phyloP scores from a whole-genome alignment of 1,140 invertebrate species.

The Drosophila triauraria region DNA sequence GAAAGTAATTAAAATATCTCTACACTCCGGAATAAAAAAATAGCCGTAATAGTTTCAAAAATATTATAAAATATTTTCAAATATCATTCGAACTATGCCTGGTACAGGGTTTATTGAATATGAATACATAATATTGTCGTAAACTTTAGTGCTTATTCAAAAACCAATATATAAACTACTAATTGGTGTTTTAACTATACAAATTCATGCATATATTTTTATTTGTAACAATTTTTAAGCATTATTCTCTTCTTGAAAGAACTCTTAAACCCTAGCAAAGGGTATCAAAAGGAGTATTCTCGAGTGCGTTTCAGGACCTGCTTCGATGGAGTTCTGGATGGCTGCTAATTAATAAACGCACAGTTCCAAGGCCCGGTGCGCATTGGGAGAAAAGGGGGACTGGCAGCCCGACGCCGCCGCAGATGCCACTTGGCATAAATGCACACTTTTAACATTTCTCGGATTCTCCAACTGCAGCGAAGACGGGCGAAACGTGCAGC shows the following conservation, averaged over 20 bases:
- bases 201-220: too few species aligned
- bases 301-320: conserved; percentile 16
- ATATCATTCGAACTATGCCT: too few species aligned
- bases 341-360: conserved; percentile 80
- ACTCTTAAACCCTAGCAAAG: not conserved
- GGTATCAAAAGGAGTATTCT: conserved; percentile 1
- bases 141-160: too few species aligned
- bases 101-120: too few species aligned
- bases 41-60: not conserved
- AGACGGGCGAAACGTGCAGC: conserved; percentile 67
- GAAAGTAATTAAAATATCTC: not conserved
- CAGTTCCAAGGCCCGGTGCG: conserved; percentile 34
- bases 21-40: too few species aligned
- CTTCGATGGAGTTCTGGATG: conserved; percentile 37
- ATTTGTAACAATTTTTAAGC: not conserved
- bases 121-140: too few species aligned
- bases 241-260: not conserved
- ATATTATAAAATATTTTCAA: not conserved
- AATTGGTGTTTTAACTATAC: too few species aligned
- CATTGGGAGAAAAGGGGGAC: conserved; percentile 20
- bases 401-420: conserved; percentile 53
- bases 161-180: too few species aligned
- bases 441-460: conserved; percentile 83
- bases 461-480: conserved; percentile 80
- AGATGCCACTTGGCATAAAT: conserved; percentile 83